A percentile compares a stretch with the other conserved stretches of the same genome.
phyloP scores from a whole-genome alignment of 2,113 vertebrate species.

The Vicugna pacos region DNA sequence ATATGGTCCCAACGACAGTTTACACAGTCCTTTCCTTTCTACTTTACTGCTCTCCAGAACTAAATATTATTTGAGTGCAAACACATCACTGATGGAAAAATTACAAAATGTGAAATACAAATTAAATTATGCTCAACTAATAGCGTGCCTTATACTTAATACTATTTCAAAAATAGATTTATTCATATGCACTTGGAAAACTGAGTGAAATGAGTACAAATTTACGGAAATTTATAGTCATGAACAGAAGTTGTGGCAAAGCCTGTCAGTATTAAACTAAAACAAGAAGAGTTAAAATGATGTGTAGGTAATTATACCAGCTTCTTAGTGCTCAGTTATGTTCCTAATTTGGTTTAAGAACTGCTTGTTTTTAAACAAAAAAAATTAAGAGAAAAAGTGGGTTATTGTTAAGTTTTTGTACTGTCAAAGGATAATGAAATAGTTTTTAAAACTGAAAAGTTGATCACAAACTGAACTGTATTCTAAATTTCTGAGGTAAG shows the following conservation, averaged over 20 bases:
- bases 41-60: not conserved
- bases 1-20: not conserved
- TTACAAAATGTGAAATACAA: not conserved
- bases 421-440: conserved; percentile 43
- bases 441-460: conserved; percentile 73
- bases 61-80: not conserved
- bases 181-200: not conserved
- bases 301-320: not conserved
- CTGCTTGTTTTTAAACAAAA: conserved; percentile 28
- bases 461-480: conserved; percentile 61
- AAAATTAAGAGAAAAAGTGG: not conserved
- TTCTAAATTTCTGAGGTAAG: conserved; percentile 74
- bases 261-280: not conserved
- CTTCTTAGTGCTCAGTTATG: not conserved
- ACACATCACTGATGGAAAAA: not conserved
- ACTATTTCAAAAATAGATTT: not conserved
- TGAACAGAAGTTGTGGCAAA: not conserved
- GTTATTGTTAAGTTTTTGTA: conserved; percentile 71
- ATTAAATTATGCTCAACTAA: not conserved
- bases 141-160: not conserved
- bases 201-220: not conserved
- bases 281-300: not conserved
- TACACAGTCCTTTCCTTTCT: not conserved
- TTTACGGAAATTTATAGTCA: not conserved
- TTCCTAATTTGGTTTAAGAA: conserved; percentile 21